These are phyloP conservation scores for Pantala flavescens DNA, from an alignment of 1,140 invertebrate species.

Conservation along the genomic window DNA sequence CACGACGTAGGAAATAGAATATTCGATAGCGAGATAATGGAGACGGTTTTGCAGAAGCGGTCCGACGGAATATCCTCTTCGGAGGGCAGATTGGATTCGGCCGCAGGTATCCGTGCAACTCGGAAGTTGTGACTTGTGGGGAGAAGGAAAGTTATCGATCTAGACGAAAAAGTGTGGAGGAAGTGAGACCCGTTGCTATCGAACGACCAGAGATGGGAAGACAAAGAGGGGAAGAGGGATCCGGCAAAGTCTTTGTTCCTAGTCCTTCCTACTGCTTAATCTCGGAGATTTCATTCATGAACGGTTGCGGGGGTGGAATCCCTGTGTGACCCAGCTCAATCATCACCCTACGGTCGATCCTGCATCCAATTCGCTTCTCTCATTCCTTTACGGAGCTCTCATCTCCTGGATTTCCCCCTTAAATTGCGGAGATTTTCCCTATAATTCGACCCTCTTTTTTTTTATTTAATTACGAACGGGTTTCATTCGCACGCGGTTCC, in stretches of 20 bases:
- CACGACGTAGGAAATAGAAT: too few species aligned
- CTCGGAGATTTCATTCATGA: constrained; percentile 1
- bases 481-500: too few species aligned
- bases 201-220: not conserved
- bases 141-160: not conserved
- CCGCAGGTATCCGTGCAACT: too few species aligned
- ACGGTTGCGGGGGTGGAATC: not conserved
- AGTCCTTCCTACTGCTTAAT: not conserved
- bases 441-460: too few species aligned
- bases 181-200: not conserved
- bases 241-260: not conserved
- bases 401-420: too few species aligned
- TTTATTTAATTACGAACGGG: too few species aligned
- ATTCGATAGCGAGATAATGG: too few species aligned
- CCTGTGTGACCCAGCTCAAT: not conserved
- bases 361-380: not conserved
- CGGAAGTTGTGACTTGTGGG: not conserved
- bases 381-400: not conserved
- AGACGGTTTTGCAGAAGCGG: too few species aligned
- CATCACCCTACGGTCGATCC: not conserved
- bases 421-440: too few species aligned
- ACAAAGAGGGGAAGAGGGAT: not conserved
- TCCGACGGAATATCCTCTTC: too few species aligned
- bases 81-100: too few species aligned
- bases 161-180: not conserved